phyloP scores from a whole-genome alignment of 1,140 invertebrate genomes.

The Dryas iulia region DNA sequence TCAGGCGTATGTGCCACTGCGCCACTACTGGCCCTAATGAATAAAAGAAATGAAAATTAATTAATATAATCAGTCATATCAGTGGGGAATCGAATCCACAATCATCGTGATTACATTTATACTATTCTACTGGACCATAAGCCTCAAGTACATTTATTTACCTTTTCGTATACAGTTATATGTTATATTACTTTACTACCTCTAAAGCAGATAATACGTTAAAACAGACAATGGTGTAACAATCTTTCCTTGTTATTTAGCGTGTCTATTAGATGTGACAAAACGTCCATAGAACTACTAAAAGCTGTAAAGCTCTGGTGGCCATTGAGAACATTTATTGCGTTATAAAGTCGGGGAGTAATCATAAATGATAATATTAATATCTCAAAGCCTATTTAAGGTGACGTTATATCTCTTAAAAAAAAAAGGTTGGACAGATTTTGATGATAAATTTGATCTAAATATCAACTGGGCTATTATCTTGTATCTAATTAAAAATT shows the following conservation, averaged over 20 bases:
- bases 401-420: neutral
- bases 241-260: constrained; percentile 28
- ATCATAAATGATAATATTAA: constrained; percentile 43
- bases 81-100: too few relatives aligned
- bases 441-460: too few relatives aligned
- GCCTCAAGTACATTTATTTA: neutral
- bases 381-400: constrained; percentile 28
- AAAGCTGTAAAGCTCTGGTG: constrained; percentile 40
- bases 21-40: too few relatives aligned
- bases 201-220: constrained; percentile 4
- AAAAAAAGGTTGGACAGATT: neutral
- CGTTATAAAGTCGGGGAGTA: constrained; percentile 37
- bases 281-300: constrained; percentile 33
- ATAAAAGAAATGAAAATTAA: too few relatives aligned
- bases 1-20: too few relatives aligned
- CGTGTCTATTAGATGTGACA: constrained; percentile 38
- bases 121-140: too few relatives aligned
- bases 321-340: constrained; percentile 39
- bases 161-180: neutral
- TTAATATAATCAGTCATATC: too few relatives aligned
- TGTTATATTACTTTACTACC: neutral
- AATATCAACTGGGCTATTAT: too few relatives aligned
- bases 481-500: too few relatives aligned
- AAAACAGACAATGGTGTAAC: constrained; percentile 19
- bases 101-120: too few relatives aligned